Evolutionary conservation across 2,113 vertebrate species (phyloP).

Genomic region (Thomomys bottae): DNA sequence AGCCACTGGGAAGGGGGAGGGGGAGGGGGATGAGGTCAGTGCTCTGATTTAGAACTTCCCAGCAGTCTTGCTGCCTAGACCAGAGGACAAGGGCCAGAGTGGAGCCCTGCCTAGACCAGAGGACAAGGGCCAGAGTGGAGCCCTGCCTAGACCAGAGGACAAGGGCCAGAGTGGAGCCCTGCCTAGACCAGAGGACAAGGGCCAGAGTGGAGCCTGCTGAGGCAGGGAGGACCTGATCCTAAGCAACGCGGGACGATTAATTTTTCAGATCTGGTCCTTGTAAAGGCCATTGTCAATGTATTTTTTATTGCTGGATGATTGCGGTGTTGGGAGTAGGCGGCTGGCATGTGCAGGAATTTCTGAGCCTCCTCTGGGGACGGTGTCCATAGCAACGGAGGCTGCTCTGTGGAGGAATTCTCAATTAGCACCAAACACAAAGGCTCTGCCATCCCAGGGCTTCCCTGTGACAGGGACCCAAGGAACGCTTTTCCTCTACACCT

Average conservation of each 20-base stretch:
- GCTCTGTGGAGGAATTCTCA: conserved; percentile 57
- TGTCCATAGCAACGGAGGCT: conserved; percentile 76
- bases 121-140: not conserved
- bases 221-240: not conserved
- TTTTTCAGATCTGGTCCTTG: not conserved
- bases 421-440: conserved; percentile 39
- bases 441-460: not conserved
- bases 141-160: not conserved
- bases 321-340: not conserved
- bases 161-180: not conserved
- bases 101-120: too few species aligned
- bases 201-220: not conserved
- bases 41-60: not conserved
- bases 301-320: not conserved
- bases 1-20: too few species aligned
- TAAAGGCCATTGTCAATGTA: not conserved
- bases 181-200: not conserved
- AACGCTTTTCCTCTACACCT: not conserved
- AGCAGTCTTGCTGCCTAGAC: not conserved
- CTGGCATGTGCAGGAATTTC: conserved; percentile 48
- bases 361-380: conserved; percentile 53
- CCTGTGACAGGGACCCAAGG: not conserved
- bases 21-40: accelerated
- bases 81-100: not conserved
- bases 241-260: not conserved